Percentiles rank a stretch among this genome's conserved stretches.
Evolutionary conservation across 1,140 invertebrate genomes (phyloP).

Genomic region (Plectrocnemia conspersa): DNA sequence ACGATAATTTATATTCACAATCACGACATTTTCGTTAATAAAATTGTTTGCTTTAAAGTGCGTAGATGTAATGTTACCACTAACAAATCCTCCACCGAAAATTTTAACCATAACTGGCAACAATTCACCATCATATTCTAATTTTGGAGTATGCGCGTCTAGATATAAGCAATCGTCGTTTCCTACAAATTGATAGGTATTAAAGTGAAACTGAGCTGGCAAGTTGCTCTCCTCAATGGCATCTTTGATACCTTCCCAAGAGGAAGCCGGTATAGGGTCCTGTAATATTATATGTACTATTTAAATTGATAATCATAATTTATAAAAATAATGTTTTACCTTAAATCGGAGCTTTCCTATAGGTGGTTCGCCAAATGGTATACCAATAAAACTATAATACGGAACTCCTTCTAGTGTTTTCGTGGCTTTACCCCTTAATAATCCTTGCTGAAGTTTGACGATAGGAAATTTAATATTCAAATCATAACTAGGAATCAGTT

Average conservation of each 20-base stretch:
- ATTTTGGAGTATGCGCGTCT: constrained; percentile 54
- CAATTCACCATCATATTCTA: constrained; percentile 38
- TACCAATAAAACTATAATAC: too few relatives aligned
- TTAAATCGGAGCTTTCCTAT: too few relatives aligned
- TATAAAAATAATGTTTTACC: too few relatives aligned
- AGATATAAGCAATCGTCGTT: constrained; percentile 57
- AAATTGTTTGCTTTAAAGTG: constrained; percentile 52
- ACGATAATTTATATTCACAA: constrained; percentile 57
- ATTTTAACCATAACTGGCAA: constrained; percentile 59
- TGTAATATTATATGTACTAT: constrained; percentile 38
- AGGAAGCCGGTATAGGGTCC: constrained; percentile 42
- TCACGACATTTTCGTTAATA: constrained; percentile 52
- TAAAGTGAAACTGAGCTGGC: constrained; percentile 39
- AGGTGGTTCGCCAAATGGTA: too few relatives aligned
- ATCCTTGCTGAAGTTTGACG: background rate
- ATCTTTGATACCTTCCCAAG: constrained; percentile 47
- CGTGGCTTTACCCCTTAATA: too few relatives aligned
- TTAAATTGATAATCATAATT: too few relatives aligned
- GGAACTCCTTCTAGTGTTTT: too few relatives aligned
- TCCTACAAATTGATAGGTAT: constrained; percentile 42
- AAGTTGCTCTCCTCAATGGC: constrained; percentile 43
- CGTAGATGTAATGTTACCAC: constrained; percentile 44
- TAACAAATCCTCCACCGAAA: constrained; percentile 58
- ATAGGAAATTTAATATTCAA: background rate
- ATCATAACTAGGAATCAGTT: background rate